A percentile compares a stretch with the other conserved stretches of the same genome.
These are phyloP conservation scores for Gasterosteus nipponicus DNA, from an alignment of 2,113 vertebrate species.

Conservation along the genomic window DNA sequence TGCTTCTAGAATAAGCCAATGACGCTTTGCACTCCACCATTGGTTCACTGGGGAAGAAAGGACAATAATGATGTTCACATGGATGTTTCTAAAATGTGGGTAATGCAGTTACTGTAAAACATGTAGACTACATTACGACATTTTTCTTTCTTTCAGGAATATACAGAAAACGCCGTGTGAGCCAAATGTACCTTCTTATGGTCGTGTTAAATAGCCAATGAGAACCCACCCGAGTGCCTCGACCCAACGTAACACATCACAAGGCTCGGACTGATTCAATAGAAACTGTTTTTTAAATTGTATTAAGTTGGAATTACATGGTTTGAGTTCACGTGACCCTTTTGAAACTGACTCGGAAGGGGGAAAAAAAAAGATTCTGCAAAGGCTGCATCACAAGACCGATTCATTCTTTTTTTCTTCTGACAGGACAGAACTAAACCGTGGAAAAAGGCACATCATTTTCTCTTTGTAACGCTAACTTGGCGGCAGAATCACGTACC, in stretches of 20 bases:
- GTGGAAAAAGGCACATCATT: conserved; percentile 80
- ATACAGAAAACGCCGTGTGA: not conserved
- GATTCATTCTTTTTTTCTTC: not conserved
- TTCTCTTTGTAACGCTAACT: conserved; percentile 65
- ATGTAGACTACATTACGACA: not conserved
- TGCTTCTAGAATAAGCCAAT: not conserved
- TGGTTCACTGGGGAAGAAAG: too few relatives aligned
- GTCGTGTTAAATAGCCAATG: not conserved
- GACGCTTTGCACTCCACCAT: not conserved
- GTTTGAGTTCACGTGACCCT: not conserved
- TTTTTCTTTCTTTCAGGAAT: not conserved
- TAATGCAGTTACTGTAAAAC: not conserved
- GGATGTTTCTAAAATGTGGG: not conserved
- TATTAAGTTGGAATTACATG: not conserved
- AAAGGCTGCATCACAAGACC: not conserved
- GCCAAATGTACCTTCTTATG: not conserved
- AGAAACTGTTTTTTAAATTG: not conserved
- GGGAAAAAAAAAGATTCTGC: too few relatives aligned
- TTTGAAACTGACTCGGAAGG: not conserved
- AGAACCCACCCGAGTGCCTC: not conserved
- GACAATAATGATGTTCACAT: not conserved
- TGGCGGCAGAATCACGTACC: conserved; percentile 62
- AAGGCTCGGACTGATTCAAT: not conserved
- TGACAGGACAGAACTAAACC: conserved; percentile 35
- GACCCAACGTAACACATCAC: not conserved